A percentile compares a stretch with the other conserved stretches of the same genome.
Conservation (phyloP, 2,888 invertebrate species). For the Machimus rusticus region DNA sequence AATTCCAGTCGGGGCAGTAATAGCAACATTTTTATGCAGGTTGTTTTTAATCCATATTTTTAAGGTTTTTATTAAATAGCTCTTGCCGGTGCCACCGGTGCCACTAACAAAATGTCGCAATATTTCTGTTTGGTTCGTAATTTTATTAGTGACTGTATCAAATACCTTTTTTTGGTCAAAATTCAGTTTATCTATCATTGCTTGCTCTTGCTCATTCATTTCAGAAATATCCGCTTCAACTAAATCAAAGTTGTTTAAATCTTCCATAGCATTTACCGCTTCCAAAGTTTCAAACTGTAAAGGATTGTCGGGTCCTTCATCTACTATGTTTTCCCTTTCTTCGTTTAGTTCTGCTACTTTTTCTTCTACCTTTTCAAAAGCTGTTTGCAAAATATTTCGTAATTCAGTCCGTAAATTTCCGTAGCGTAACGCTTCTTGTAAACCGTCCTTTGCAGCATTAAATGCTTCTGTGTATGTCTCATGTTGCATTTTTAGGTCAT, state of each 20-base stretch:
- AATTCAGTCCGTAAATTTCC: slow-evolving; percentile 3
- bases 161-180: too few species aligned
- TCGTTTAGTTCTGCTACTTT: slow-evolving; percentile 7
- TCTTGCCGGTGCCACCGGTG: too few species aligned
- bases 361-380: not conserved
- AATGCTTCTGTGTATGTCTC: slow-evolving; percentile 5
- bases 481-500: slow-evolving; percentile 1
- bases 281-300: slow-evolving; percentile 4
- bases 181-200: slow-evolving; percentile 9
- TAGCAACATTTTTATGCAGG: slow-evolving; percentile 52
- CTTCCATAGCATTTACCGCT: slow-evolving; percentile 10
- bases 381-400: not conserved
- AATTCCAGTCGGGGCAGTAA: slow-evolving; percentile 54
- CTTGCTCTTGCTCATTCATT: not conserved
- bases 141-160: too few species aligned
- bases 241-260: not conserved
- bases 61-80: slow-evolving; percentile 53
- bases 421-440: not conserved
- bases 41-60: slow-evolving; percentile 51
- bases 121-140: too few species aligned
- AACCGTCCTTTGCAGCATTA: not conserved
- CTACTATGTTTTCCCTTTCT: not conserved
- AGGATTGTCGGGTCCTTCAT: not conserved
- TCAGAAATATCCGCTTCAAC: not conserved
- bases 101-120: too few species aligned